Percentiles rank a stretch among this genome's conserved stretches.
phyloP scores from a whole-genome alignment of 2,888 invertebrate species.

The Acanthococcus lagerstroemiae region DNA sequence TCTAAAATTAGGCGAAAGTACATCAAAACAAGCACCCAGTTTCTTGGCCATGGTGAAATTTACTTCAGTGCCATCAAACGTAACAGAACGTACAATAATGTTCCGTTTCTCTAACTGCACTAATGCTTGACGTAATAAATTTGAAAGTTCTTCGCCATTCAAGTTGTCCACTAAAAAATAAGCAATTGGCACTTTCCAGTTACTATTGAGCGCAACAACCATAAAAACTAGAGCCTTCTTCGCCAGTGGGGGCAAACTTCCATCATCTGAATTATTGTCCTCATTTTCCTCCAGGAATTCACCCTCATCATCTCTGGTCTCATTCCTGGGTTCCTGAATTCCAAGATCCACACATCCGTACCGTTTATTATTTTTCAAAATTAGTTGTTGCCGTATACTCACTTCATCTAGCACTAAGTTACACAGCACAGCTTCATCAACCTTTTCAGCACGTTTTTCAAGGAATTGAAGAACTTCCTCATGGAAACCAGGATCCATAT shows the following conservation, averaged over 20 bases:
- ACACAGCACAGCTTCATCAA: conserved; percentile 6
- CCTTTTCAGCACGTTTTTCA: conserved; percentile 4
- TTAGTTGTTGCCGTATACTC: conserved; percentile 8
- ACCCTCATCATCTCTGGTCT: no score
- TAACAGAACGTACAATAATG: not conserved
- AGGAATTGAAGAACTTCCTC: conserved; percentile 15
- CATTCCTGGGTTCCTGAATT: no score
- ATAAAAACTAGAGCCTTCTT: not conserved
- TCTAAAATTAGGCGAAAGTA: not conserved
- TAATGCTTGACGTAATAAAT: not conserved
- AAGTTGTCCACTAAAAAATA: not conserved
- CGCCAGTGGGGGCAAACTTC: no score
- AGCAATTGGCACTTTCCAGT: not conserved
- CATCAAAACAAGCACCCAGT: not conserved
- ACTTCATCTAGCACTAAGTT: conserved; percentile 28
- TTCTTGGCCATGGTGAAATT: not conserved
- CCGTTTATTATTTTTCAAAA: not conserved
- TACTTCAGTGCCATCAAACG: not conserved
- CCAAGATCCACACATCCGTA: not conserved
- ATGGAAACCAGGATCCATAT: conserved; percentile 39
- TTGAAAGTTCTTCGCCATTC: not conserved
- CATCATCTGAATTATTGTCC: no score
- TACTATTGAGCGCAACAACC: not conserved
- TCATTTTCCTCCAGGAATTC: no score
- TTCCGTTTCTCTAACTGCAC: not conserved